Percentiles rank a stretch among this genome's conserved stretches.
These are phyloP conservation scores for Dicranocentrus wangi DNA, from an alignment of 2,888 invertebrate genomes.

Conservation along the genomic window DNA sequence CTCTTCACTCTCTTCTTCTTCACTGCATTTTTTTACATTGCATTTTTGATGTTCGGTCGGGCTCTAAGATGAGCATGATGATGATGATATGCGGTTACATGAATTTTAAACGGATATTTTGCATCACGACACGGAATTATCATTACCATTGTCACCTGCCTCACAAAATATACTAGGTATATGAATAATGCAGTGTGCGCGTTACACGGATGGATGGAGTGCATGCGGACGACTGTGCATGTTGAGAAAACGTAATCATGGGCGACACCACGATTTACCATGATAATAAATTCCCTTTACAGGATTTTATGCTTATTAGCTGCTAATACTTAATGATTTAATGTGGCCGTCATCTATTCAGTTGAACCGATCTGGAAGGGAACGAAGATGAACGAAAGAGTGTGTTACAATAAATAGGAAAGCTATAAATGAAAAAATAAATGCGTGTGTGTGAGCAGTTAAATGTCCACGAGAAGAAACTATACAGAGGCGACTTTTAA, in stretches of 20 bases:
- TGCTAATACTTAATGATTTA: constrained; percentile 31
- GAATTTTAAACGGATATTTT: constrained; percentile 30
- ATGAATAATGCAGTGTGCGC: constrained; percentile 16
- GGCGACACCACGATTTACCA: constrained; percentile 29
- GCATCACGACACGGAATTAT: constrained; percentile 40
- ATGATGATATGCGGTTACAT: constrained; percentile 32
- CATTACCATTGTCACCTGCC: constrained; percentile 28
- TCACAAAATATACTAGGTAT: too few species aligned
- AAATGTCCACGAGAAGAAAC: too few species aligned
- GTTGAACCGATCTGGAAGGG: constrained; percentile 49
- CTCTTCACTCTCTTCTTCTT: constrained; percentile 1
- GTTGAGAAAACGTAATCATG: constrained; percentile 47
- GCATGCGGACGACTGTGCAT: neutral
- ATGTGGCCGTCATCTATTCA: constrained; percentile 46
- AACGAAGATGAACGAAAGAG: too few species aligned
- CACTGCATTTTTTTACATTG: neutral
- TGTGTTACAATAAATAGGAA: too few species aligned
- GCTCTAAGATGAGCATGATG: too few species aligned
- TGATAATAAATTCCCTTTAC: constrained; percentile 40
- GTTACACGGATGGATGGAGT: neutral
- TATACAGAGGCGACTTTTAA: too few species aligned
- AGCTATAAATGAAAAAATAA: too few species aligned
- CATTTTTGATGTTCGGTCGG: neutral
- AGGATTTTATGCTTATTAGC: constrained; percentile 43
- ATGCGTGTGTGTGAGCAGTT: too few species aligned